Evolutionary conservation across 1,140 invertebrate species (phyloP).

Genomic region (Eriocheir sinensis): DNA sequence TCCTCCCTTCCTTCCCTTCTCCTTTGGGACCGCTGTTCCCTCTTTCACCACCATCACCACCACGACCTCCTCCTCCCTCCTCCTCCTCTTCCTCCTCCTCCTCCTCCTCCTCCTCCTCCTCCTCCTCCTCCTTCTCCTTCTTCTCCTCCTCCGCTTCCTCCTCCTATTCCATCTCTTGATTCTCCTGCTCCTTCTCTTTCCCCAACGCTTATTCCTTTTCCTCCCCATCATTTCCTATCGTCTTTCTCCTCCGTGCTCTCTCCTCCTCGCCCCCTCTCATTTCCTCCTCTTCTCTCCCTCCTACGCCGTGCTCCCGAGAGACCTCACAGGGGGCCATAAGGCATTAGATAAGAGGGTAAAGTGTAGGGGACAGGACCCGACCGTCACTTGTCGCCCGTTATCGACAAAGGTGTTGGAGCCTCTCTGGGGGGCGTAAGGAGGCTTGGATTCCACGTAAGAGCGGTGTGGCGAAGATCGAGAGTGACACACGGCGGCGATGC

Average conservation of each 20-base stretch:
- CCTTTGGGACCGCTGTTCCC: not conserved
- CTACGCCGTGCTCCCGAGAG: not conserved
- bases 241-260: not conserved
- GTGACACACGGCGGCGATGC: not conserved
- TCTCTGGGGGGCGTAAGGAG: not conserved
- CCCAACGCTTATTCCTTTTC: too few species aligned
- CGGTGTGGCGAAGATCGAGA: not conserved
- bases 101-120: too few species aligned
- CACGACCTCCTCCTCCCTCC: too few species aligned
- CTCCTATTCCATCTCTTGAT: too few species aligned
- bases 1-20: not conserved
- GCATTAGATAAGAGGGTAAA: conserved; percentile 25
- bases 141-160: too few species aligned
- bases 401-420: conserved; percentile 20
- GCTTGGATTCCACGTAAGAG: not conserved
- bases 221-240: not conserved
- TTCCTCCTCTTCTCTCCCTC: not conserved
- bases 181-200: too few species aligned
- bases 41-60: too few species aligned
- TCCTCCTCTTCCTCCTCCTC: too few species aligned
- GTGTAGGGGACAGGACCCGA: conserved; percentile 19
- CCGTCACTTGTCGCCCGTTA: conserved; percentile 11
- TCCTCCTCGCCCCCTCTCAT: not conserved
- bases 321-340: not conserved
- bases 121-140: too few species aligned